phyloP scores from a whole-genome alignment of 1,140 invertebrate genomes.

The Xylocopa sonorina region DNA sequence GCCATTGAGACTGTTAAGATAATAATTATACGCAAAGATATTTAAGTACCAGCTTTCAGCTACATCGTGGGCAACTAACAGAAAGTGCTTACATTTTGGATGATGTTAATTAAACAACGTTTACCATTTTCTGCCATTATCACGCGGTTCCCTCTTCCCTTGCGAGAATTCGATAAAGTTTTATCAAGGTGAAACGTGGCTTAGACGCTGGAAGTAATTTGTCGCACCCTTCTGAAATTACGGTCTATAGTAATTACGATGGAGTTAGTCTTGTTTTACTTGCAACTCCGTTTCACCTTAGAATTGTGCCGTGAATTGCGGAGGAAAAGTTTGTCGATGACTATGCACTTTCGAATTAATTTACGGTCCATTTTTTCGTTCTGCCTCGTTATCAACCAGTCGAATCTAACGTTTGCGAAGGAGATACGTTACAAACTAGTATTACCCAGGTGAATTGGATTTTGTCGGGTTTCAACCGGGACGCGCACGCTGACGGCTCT shows the following conservation, averaged over 20 bases:
- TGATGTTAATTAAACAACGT: not conserved
- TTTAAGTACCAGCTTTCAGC: not conserved
- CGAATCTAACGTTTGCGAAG: too few relatives aligned
- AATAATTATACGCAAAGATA: not conserved
- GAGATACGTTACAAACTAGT: too few relatives aligned
- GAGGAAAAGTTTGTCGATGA: not conserved
- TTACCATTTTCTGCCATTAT: not conserved
- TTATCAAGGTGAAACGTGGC: conserved; percentile 10
- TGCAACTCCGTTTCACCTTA: conserved; percentile 1
- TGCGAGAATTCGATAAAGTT: conserved; percentile 14
- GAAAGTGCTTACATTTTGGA: not conserved
- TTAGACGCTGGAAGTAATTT: conserved; percentile 24
- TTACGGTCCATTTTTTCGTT: too few relatives aligned
- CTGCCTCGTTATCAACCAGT: too few relatives aligned
- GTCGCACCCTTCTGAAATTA: conserved; percentile 20
- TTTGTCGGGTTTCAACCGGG: too few relatives aligned
- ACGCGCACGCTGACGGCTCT: not conserved
- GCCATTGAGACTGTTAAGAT: not conserved
- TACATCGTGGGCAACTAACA: not conserved
- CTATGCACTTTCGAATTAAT: not conserved
- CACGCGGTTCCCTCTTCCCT: not conserved
- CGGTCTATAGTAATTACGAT: conserved; percentile 23
- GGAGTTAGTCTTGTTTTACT: conserved; percentile 20
- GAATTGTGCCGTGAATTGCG: not conserved
- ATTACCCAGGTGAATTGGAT: too few relatives aligned